phyloP scores from a whole-genome alignment of 1,140 invertebrate species.

The Megalopta genalis region DNA sequence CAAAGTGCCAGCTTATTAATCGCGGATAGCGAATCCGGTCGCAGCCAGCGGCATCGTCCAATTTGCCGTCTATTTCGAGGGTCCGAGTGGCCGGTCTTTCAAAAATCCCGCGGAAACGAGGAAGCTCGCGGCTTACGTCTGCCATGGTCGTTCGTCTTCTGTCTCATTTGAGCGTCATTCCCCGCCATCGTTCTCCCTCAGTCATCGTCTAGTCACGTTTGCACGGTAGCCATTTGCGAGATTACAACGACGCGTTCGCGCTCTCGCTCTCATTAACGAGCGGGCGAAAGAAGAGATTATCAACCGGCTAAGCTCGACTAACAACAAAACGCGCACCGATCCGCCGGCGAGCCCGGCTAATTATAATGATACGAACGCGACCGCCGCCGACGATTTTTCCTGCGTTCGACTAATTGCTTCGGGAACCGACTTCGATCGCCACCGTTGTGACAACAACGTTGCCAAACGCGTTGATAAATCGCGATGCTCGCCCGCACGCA shows the following conservation, averaged over 20 bases:
- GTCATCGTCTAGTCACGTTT: constrained; percentile 43
- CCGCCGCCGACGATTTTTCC: neutral
- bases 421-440: constrained; percentile 41
- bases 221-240: constrained; percentile 45
- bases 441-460: constrained; percentile 28
- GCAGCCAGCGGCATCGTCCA: no score
- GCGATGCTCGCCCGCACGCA: neutral
- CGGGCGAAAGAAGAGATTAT: constrained; percentile 52
- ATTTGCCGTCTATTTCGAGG: neutral
- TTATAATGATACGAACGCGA: constrained; percentile 8
- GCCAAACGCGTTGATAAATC: constrained; percentile 22
- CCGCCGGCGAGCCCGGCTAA: constrained; percentile 71
- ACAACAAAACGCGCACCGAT: constrained; percentile 73
- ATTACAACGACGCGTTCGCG: constrained; percentile 30
- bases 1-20: no score
- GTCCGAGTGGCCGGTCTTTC: neutral
- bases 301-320: constrained; percentile 68
- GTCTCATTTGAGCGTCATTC: constrained; percentile 19
- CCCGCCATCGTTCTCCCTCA: constrained; percentile 29
- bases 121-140: neutral
- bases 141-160: constrained; percentile 16
- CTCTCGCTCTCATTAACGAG: constrained; percentile 38
- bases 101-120: neutral
- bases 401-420: constrained; percentile 20
- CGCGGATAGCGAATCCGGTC: no score